Conservation (phyloP, 2,888 invertebrate species). For the Ichneumoninae sp. region DNA sequence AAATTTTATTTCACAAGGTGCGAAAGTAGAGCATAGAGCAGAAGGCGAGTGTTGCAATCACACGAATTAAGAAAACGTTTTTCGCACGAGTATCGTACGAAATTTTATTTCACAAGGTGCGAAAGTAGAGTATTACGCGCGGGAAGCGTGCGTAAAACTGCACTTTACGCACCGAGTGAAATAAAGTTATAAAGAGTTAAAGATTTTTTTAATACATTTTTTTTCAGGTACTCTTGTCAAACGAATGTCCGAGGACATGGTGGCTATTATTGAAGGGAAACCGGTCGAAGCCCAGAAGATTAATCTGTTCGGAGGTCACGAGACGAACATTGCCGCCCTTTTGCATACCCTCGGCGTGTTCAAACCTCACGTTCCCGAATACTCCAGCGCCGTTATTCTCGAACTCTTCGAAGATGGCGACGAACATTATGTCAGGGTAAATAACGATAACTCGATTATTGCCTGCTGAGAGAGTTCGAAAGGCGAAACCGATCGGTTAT, state of each 20-base stretch:
- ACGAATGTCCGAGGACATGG: conserved; percentile 59
- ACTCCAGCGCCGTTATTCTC: conserved; percentile 85
- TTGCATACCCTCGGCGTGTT: conserved; percentile 86
- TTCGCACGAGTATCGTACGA: too few relatives aligned
- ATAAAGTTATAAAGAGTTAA: too few relatives aligned
- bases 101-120: too few relatives aligned
- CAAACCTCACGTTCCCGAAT: conserved; percentile 86
- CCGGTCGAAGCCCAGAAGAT: conserved; percentile 67
- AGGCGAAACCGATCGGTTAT: too few relatives aligned
- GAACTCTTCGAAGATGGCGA: conserved; percentile 84
- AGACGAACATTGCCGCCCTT: conserved; percentile 82
- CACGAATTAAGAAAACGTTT: too few relatives aligned
- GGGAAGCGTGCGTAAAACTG: too few relatives aligned
- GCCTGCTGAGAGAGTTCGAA: too few relatives aligned
- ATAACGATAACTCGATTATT: not conserved
- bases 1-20: too few relatives aligned
- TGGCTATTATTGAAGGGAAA: conserved; percentile 29
- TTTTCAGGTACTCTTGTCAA: conserved; percentile 67
- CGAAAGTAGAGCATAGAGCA: too few relatives aligned
- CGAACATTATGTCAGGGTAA: conserved; percentile 84
- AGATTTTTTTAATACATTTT: conserved; percentile 76
- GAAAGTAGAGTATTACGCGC: too few relatives aligned
- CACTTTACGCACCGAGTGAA: too few relatives aligned
- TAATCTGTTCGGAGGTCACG: conserved; percentile 78
- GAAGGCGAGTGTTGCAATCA: too few relatives aligned